Conservation (phyloP, 2,888 invertebrate genomes). For the Halocaridina rubra region DNA sequence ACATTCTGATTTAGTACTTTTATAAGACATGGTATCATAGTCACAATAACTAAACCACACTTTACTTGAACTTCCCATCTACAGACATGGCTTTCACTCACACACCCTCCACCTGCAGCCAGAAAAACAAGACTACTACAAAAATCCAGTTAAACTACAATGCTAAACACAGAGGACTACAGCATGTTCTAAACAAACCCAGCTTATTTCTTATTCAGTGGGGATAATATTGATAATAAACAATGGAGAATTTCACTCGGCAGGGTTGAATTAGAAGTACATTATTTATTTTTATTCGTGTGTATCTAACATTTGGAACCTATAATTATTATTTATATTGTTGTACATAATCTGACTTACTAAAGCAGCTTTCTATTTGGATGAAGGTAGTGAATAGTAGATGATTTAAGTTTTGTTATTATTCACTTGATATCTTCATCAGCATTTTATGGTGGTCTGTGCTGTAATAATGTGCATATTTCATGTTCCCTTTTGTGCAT, state of each 20-base stretch:
- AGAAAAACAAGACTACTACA: constrained; percentile 58
- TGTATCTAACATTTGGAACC: constrained; percentile 37
- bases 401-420: constrained; percentile 11
- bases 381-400: constrained; percentile 31
- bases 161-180: constrained; percentile 48
- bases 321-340: constrained; percentile 28
- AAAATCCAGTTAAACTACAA: constrained; percentile 40
- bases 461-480: constrained; percentile 13
- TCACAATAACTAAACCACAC: constrained; percentile 53
- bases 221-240: constrained; percentile 22
- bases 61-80: constrained; percentile 63
- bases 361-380: constrained; percentile 33
- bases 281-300: constrained; percentile 26
- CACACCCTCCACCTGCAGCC: constrained; percentile 60
- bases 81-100: constrained; percentile 63
- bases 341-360: constrained; percentile 37
- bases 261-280: constrained; percentile 45
- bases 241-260: constrained; percentile 29
- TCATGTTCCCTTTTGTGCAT: neutral
- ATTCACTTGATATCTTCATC: constrained; percentile 30
- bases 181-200: constrained; percentile 54
- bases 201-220: constrained; percentile 24
- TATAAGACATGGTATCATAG: too few relatives aligned
- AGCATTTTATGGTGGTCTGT: constrained; percentile 8
- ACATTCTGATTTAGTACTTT: too few relatives aligned